Percentiles rank a stretch among this genome's conserved stretches.
Conservation (phyloP, 92 coral and sea anemone species). For the Nematostella vectensis region DNA sequence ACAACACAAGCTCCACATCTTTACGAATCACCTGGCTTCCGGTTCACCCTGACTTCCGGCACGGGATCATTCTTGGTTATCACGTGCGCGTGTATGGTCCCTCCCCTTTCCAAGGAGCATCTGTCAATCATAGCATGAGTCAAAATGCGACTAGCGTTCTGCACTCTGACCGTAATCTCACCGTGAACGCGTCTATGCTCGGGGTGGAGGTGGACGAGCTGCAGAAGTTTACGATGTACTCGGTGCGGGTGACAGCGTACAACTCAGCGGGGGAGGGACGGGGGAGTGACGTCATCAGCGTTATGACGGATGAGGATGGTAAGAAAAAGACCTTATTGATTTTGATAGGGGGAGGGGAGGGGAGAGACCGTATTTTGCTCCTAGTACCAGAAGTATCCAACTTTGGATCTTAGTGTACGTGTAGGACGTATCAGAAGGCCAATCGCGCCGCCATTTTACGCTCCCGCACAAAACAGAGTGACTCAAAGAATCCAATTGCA, state of each 20-base stretch:
- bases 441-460: too few species aligned
- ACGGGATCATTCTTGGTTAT: constrained; percentile 37
- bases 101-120: too few species aligned
- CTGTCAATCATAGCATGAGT: too few species aligned
- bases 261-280: constrained; percentile 32
- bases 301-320: constrained; percentile 22
- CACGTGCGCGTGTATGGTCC: not conserved
- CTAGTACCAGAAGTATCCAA: too few species aligned
- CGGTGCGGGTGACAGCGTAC: constrained; percentile 27
- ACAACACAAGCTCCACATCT: constrained; percentile 5
- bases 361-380: too few species aligned
- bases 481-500: too few species aligned
- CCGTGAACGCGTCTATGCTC: not conserved
- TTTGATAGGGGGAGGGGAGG: not conserved
- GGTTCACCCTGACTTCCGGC: not conserved
- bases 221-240: constrained; percentile 24
- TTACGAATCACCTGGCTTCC: constrained; percentile 17
- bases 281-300: constrained; percentile 13
- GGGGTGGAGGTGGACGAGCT: constrained; percentile 10
- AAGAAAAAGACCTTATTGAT: constrained; percentile 6
- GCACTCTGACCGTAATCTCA: not conserved
- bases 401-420: too few species aligned
- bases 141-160: constrained; percentile 1
- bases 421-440: too few species aligned
- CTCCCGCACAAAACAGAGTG: too few species aligned